Evolutionary conservation across 2,888 invertebrate genomes (phyloP).

Genomic region (Ectropis crepuscularia): DNA sequence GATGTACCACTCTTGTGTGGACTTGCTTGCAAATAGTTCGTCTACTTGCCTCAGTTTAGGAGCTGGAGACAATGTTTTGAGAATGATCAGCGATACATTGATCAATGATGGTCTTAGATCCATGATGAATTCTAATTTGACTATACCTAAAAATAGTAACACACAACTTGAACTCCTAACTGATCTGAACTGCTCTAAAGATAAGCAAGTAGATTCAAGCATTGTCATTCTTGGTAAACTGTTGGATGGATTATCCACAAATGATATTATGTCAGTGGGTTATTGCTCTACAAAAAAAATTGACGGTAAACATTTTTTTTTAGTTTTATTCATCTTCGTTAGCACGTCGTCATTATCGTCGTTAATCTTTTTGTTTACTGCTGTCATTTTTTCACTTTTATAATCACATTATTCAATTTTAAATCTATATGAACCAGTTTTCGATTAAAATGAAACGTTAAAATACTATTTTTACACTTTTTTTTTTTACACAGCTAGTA

Average conservation of each 20-base stretch:
- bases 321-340: neutral
- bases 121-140: conserved; percentile 27
- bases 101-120: conserved; percentile 47
- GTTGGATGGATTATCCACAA: neutral
- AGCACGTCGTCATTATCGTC: neutral
- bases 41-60: conserved; percentile 46
- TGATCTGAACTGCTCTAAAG: conserved; percentile 5
- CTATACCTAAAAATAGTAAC: conserved; percentile 5
- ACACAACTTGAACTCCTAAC: conserved; percentile 4
- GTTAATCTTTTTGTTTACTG: too few species aligned
- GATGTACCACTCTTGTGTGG: conserved; percentile 74
- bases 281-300: neutral
- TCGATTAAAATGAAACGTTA: neutral
- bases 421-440: neutral
- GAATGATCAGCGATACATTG: conserved; percentile 63
- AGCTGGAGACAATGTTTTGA: conserved; percentile 54
- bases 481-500: conserved; percentile 9
- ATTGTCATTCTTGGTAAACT: conserved; percentile 1
- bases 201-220: neutral
- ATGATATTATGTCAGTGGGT: neutral
- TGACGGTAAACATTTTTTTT: conserved; percentile 15
- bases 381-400: too few species aligned
- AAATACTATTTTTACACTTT: neutral
- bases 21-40: conserved; percentile 54
- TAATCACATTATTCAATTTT: too few species aligned